Conservation (phyloP, 2,797 vertebrate species). For the Agapornis canus region DNA sequence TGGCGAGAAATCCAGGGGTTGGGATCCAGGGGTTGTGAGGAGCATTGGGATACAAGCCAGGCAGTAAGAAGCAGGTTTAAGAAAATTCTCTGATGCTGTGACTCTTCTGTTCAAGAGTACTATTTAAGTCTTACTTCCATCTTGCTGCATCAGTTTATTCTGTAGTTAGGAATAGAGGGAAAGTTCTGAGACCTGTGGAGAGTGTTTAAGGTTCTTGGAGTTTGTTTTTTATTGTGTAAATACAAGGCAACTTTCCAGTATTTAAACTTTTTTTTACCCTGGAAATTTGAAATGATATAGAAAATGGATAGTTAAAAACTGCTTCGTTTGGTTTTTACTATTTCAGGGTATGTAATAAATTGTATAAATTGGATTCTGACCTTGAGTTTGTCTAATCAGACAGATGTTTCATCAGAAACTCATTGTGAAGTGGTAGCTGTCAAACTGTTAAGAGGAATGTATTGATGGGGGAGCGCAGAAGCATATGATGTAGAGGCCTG, state of each 20-base stretch:
- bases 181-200: background rate
- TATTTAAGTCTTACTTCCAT: background rate
- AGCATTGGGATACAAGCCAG: constrained; percentile 79
- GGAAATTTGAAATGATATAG: background rate
- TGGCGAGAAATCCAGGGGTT: constrained; percentile 75
- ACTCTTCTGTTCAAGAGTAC: background rate
- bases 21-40: constrained; percentile 55
- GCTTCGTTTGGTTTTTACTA: background rate
- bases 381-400: background rate
- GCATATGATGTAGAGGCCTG: background rate
- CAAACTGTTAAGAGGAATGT: background rate
- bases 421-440: background rate
- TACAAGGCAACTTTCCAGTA: background rate
- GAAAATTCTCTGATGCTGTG: constrained; percentile 51
- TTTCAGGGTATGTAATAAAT: background rate
- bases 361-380: background rate
- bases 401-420: background rate
- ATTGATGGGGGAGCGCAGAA: background rate
- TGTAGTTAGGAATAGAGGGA: background rate
- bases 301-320: background rate
- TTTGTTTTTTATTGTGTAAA: background rate
- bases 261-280: background rate
- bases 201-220: background rate
- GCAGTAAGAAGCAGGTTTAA: constrained; percentile 78
- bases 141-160: background rate